phyloP scores from a whole-genome alignment of 2,113 vertebrate species.

The human region GRCh38 chr3:122791501-122792000 shows the following conservation, averaged over 20 bases:
- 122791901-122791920: background rate
- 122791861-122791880: background rate
- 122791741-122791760: background rate
- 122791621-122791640: background rate
- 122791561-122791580: background rate
- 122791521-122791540: background rate
- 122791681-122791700: background rate
- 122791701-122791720: constrained; percentile 27
- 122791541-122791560: background rate
- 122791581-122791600: background rate
- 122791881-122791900: background rate
- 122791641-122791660: background rate
- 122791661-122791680: background rate
- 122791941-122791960: background rate
- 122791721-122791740: background rate
- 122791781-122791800: background rate
- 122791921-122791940: background rate
- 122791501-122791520: background rate
- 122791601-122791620: background rate
- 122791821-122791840: constrained; percentile 29
- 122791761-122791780: background rate
- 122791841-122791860: background rate
- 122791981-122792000: background rate
- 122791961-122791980: background rate
- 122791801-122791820: background rate